Evolutionary conservation across 1,140 invertebrate genomes (phyloP), one percentile per base, ranked within the genome.

Genomic region (Drosophila parabipectinata): DNA sequence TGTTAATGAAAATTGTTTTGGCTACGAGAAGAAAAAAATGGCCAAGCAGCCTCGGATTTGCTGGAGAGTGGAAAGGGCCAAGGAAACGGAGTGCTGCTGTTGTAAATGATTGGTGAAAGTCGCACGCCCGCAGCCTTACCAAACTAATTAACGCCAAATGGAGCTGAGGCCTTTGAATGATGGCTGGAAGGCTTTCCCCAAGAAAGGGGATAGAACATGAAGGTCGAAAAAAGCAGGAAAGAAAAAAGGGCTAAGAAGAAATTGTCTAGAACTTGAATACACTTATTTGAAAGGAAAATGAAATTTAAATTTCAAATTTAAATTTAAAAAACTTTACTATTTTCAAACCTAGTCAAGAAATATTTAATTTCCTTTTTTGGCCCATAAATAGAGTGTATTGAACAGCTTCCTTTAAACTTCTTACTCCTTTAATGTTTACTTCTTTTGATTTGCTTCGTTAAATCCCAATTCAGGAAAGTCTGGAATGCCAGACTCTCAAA

Each of bases 81-180:
- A 18, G 32, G 8, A 15, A 45, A 26, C 18, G 24, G 37, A 15
- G 15, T 18, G 50, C 41, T 50, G 32, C 44, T 67, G 79, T 64
- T 79, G 77, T 73, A 84, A 84, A 85, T 84, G 81, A 80, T 85
- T 85, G 81, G 81, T 63, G 72, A 63, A 80, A 84, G 73, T 81
- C 74, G 67, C 61, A 74, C 66, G 82, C 82, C 82, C 78, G 71
- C 78, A 87, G 82, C 78, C 71, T 72, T 82, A 45, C 74, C 71
- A 87, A 87, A 87, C 82, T 87, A 87, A 87, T 87, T 87, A 87
- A 82, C 83, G 82, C 82, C 83, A 72, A 85, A 69, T 79, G 82
- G 72, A 75, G 48, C 41, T 39, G 37, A 58, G 72, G 26, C 57
- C 52, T 63, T 77, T 72, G 74, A 78, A 68, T 68, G 68, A 80